Evolutionary conservation across 2,888 invertebrate species (phyloP), one percentile per base, ranked within the genome.

Genomic region (Diadegma fenestrale): DNA sequence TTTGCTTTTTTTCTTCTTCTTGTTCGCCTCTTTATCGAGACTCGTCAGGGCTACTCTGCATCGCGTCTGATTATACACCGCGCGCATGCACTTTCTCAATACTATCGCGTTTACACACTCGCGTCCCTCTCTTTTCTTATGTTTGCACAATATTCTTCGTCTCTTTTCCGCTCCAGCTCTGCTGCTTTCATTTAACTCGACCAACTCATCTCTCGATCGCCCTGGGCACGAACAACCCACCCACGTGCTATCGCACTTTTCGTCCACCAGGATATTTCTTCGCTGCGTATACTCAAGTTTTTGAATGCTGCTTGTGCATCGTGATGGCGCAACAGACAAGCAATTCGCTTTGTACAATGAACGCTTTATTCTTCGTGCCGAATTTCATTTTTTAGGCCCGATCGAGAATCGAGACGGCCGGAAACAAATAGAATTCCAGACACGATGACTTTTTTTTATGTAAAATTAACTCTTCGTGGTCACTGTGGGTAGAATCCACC

Each of bases 11-110:
- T 54, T 71, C 71, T 30, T 58, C 48, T 48, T 71, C 76, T 80
- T 68, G n/a, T n/a, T n/a, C n/a, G n/a, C n/a, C 85, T 82, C 80
- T 82, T 85, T 85, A 80, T 85, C 82, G 76, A 51, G 82, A 82
- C 75, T 85, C 85, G 82, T 85, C 85, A 85, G 82, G 71, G 82
- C 75, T 85, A 69, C 69, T 82, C 79, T 58, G 68, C 54, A 43
- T 66, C 58, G 72, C 58, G 72, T 80, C 72, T 80, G 80, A 84
- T 84, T 84, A 80, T 80, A 76, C 71, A 80, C 72, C 73, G 58
- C 68, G 54, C 68, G 54, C 43, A 63, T 77, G 76, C 72, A 76
- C 14, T 51, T 48, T 48, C 78, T 58, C 51, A 71, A 26, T 48
- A 73, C 68, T 61, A 69, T 75, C 51, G 54, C 71, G 30, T 17